Conservation (phyloP, 1,140 invertebrate genomes). For the Drosophila kohkoa region DNA sequence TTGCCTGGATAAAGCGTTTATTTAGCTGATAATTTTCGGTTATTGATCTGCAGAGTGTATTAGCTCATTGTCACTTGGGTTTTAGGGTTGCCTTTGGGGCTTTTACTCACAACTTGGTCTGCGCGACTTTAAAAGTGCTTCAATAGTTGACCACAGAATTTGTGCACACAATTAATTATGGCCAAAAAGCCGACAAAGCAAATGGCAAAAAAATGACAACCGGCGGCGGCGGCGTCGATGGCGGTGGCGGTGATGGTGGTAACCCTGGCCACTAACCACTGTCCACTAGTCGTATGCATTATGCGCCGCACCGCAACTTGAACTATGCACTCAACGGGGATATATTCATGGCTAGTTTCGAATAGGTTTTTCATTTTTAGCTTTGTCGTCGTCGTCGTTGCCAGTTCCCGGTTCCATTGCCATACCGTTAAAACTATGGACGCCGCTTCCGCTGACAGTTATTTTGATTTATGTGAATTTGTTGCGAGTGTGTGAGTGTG, state of each 20-base stretch:
- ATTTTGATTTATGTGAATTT: conserved; percentile 79
- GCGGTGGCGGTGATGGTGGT: conserved; percentile 36
- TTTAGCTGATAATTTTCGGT: conserved; percentile 29
- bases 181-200: conserved; percentile 46
- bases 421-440: conserved; percentile 71
- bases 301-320: conserved; percentile 53
- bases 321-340: conserved; percentile 36
- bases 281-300: conserved; percentile 38
- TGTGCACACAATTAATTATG: conserved; percentile 72
- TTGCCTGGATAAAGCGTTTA: conserved; percentile 38
- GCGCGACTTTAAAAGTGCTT: conserved; percentile 21
- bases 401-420: conserved; percentile 31
- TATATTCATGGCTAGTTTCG: conserved; percentile 41
- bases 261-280: conserved; percentile 34
- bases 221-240: conserved; percentile 32
- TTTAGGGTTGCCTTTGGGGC: background rate
- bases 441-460: conserved; percentile 79
- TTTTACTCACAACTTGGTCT: conserved; percentile 11
- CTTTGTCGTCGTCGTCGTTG: background rate
- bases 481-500: conserved; percentile 36
- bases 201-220: conserved; percentile 60
- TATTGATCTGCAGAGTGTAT: conserved; percentile 27
- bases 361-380: conserved; percentile 23
- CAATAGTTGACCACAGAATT: conserved; percentile 61
- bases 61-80: conserved; percentile 22